Base-by-base conservation (phyloP, 2,888 invertebrate genomes). In the Frankliniella fusca region DNA sequence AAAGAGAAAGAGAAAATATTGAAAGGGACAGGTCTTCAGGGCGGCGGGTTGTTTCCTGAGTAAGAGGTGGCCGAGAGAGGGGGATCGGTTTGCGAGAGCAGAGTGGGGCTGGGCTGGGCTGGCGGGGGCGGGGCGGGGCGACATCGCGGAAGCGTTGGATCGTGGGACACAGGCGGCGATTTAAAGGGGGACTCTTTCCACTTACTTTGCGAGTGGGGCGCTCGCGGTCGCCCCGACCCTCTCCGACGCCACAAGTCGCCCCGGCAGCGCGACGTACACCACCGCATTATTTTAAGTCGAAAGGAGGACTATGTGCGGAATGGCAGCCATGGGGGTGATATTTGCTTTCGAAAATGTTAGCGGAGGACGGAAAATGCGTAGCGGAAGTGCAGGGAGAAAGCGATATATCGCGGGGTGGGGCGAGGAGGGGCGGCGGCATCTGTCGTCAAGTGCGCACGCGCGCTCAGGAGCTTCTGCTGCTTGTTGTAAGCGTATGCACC, bases 121-220 rank as follows among this genome's bases (percentile, higher is more conserved):
- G 15, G n/a, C n/a, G n/a, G 50, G 10, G 54, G 54, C 10, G 10
- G 54, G 10, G 54, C 54, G 20, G n/a, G n/a, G n/a, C n/a, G n/a
- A n/a, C n/a, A n/a, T 12, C 54, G 12, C 54, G 54, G 20, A 20
- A 54, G 54, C 54, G 54, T 54, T 54, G 54, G 54, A 54, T 54
- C 54, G 54, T 54, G 54, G 54, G 54, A 54, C 54, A 54, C 54
- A 54, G 54, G 54, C 54, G 54, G 54, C 54, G 54, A 54, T 54
- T 54, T 54, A 54, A 54, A 54, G 54, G 54, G n/a, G 54, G 54
- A 54, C 54, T 54, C 54, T 54, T 54, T 18, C 54, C 54, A 54
- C 54, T 54, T 54, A 54, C 54, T 54, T 20, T 10, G 54, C 7
- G 12, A n/a, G n/a, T n/a, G n/a, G n/a, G n/a, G n/a, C n/a, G n/a